Conservation (phyloP, 2,113 vertebrate genomes). For the Entomyzon cyanotis region DNA sequence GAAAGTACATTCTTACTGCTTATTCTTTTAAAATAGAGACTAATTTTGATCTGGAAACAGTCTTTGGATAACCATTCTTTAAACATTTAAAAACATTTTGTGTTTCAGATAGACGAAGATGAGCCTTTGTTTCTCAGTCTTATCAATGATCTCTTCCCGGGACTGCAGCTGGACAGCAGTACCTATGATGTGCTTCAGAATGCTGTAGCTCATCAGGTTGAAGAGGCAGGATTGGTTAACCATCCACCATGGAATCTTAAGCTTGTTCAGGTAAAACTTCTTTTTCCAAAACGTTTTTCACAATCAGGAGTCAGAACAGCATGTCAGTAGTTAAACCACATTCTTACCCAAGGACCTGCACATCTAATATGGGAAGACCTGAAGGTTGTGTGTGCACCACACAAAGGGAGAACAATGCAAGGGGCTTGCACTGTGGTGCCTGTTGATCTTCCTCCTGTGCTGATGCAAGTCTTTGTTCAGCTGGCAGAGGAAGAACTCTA, state of each 20-base stretch:
- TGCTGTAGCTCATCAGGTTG: slow-evolving; percentile 74
- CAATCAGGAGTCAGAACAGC: background rate
- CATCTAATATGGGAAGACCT: background rate
- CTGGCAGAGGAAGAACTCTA: background rate
- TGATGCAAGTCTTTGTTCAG: background rate
- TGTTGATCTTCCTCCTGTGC: background rate
- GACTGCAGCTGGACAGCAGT: slow-evolving; percentile 73
- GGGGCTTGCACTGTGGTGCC: background rate
- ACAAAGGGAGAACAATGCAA: background rate
- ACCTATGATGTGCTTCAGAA: slow-evolving; percentile 69
- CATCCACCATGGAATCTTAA: slow-evolving; percentile 84
- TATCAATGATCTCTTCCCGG: slow-evolving; percentile 79
- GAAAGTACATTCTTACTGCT: background rate
- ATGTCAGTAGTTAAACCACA: background rate
- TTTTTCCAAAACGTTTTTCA: background rate
- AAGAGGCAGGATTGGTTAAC: slow-evolving; percentile 74
- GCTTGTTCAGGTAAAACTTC: slow-evolving; percentile 73
- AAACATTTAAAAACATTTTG: background rate
- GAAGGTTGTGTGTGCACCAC: background rate
- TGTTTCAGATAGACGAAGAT: slow-evolving; percentile 78
- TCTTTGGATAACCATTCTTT: background rate
- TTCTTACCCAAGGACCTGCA: background rate
- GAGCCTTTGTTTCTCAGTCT: slow-evolving; percentile 82
- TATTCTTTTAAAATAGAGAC: background rate
- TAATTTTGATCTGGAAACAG: background rate